Conservation (phyloP, 2,888 invertebrate genomes). For the Watsonalla binaria region DNA sequence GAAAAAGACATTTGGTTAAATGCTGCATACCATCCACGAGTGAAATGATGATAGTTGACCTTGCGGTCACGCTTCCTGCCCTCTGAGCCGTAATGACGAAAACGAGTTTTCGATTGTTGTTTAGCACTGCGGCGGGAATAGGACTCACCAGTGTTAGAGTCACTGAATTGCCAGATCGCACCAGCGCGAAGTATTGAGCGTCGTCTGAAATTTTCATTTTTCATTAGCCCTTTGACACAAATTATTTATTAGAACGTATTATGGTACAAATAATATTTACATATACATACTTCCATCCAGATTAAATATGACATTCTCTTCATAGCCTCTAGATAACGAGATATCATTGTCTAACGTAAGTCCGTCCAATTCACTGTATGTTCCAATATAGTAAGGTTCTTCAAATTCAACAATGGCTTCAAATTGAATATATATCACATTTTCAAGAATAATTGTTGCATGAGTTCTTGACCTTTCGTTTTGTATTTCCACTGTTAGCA, state of each 20-base stretch:
- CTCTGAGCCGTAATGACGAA: conserved; percentile 21
- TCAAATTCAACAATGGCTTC: conserved; percentile 21
- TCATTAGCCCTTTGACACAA: no score
- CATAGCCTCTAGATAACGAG: conserved; percentile 20
- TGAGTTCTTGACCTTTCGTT: conserved; percentile 9
- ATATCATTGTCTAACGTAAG: conserved; percentile 16
- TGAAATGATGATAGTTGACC: conserved; percentile 22
- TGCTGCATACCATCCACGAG: conserved; percentile 13
- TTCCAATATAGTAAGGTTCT: conserved; percentile 21
- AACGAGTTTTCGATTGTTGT: conserved; percentile 21
- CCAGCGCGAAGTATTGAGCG: conserved; percentile 21
- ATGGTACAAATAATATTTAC: neutral
- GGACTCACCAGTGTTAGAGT: conserved; percentile 9
- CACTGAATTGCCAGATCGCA: conserved; percentile 10
- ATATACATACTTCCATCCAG: conserved; percentile 30
- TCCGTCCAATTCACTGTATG: conserved; percentile 11
- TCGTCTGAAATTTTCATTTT: conserved; percentile 8
- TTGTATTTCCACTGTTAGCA: conserved; percentile 22
- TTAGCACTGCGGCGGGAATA: conserved; percentile 21
- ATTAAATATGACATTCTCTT: conserved; percentile 21
- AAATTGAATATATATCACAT: conserved; percentile 8
- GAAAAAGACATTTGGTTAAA: neutral
- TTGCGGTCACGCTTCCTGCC: conserved; percentile 12
- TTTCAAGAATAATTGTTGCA: conserved; percentile 7
- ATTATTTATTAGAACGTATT: no score